Base-by-base conservation (phyloP, 2,113 vertebrate species). In the Zosterops lateralis region DNA sequence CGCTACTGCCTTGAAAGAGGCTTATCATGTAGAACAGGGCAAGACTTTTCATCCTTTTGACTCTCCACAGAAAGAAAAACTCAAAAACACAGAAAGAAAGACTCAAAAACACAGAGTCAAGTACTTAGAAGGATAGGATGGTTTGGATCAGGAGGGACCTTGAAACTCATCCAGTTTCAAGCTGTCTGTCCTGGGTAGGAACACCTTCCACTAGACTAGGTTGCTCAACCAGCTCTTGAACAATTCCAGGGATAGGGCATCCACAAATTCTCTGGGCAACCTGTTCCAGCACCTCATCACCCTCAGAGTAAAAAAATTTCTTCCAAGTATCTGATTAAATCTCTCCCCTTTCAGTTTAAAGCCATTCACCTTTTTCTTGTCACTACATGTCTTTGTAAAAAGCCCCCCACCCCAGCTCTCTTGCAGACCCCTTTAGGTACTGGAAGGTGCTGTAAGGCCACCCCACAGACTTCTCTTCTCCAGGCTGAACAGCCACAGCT, bases 101-200 rank as follows among this genome's bases (percentile, higher is more conserved):
- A 38, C 36, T 61, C 56, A 76, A 66, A 42, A 82, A 54, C 42
- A 1, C 22, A 29, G 18, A 24, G 12, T 25, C 53, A 53, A 19
- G 21, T 64, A 57, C 17, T 79, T 48, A 17, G 17, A 72, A 42
- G 15, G 19, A 60, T 17, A 82, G 17, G 9, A 67, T 66, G 45
- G 8, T 29, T 81, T 67, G 32, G 38, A 18, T 45, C 34, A 9
- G 44, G 32, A 58, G 31, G 5, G 17, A 73, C 50, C 31, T 65
- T 50, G 24, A 65, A 65, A 36, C 10, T 29, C 38, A 66, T 4
- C 10, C 25, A 66, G n/a, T 53, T 67, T 44, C 9, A n/a, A 45
- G 3, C 11, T 10, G 8, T 24, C 38, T 74, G 32, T 38, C 0
- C 0, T 3, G 14, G 22, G 15, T 32, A 73, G 12, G 19, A 38